Evolutionary conservation across 2,888 invertebrate genomes (phyloP).

Genomic region (Cheilosia scutellata): DNA sequence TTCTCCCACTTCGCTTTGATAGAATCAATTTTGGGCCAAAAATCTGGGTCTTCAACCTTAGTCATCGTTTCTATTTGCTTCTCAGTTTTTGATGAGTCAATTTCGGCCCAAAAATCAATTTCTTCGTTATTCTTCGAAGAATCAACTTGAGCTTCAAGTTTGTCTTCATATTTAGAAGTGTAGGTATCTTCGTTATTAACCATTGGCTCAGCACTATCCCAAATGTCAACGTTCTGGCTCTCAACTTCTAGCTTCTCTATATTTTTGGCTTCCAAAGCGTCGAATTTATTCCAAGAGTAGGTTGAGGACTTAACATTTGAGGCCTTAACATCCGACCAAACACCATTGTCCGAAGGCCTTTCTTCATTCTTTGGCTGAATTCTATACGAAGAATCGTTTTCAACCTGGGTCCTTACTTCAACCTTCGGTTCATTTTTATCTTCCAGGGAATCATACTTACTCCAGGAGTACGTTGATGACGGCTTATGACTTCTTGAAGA

Average conservation of each 20-base stretch:
- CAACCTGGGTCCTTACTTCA: slow-evolving; percentile 79
- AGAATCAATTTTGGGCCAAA: slow-evolving; percentile 79
- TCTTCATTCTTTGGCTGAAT: neutral
- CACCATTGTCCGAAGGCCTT: too few species aligned
- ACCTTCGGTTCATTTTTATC: slow-evolving; percentile 62
- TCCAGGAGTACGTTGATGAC: neutral
- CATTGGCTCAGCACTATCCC: neutral
- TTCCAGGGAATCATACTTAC: neutral
- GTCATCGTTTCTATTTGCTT: slow-evolving; percentile 54
- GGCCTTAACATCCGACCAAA: too few species aligned
- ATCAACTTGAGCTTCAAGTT: slow-evolving; percentile 60
- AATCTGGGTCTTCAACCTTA: slow-evolving; percentile 76
- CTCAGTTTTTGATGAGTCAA: slow-evolving; percentile 79
- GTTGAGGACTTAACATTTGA: neutral
- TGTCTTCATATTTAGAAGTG: neutral
- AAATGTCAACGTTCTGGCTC: too few species aligned
- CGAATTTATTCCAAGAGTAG: neutral
- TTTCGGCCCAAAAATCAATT: slow-evolving; percentile 52
- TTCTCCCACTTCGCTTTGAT: slow-evolving; percentile 4
- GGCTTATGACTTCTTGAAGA: neutral
- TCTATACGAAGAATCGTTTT: neutral
- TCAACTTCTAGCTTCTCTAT: neutral
- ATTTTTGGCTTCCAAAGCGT: neutral
- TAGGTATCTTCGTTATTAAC: neutral
- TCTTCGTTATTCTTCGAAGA: neutral